phyloP scores from a whole-genome alignment of 2,888 invertebrate genomes.

The Amitus sp. region DNA sequence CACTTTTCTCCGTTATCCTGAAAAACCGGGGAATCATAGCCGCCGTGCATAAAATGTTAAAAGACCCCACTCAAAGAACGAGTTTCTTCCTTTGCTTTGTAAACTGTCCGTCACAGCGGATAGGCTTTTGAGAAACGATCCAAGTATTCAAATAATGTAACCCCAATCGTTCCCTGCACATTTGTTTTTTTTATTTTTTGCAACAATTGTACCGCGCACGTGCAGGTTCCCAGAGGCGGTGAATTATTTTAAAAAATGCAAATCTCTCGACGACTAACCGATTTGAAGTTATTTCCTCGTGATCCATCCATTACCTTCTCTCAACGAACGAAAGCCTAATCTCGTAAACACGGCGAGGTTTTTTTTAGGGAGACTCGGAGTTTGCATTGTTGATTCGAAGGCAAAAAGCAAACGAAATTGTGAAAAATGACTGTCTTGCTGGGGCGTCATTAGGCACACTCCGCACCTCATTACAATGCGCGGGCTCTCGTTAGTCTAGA shows the following conservation, averaged over 20 bases:
- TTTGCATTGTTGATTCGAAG: no score
- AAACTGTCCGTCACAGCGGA: conserved; percentile 34
- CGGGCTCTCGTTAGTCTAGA: conserved; percentile 53
- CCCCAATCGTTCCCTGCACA: conserved; percentile 51
- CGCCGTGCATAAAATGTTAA: no score
- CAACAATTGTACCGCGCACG: conserved; percentile 53
- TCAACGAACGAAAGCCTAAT: no score
- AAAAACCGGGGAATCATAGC: no score
- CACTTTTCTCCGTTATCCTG: no score
- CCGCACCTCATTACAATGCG: conserved; percentile 58
- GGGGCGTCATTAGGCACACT: conserved; percentile 62
- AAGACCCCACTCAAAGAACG: conserved; percentile 40
- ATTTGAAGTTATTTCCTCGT: conserved; percentile 43
- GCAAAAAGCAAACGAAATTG: no score
- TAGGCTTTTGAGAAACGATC: conserved; percentile 35
- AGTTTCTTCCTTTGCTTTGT: conserved; percentile 33
- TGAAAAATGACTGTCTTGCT: conserved; percentile 55
- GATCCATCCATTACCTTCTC: conserved; percentile 9
- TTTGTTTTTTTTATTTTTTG: conserved; percentile 40
- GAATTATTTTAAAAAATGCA: conserved; percentile 36
- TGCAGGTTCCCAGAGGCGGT: conserved; percentile 27
- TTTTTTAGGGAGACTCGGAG: no score
- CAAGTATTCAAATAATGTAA: conserved; percentile 53
- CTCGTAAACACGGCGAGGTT: no score
- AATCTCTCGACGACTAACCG: conserved; percentile 17